Evolutionary conservation across 2,888 invertebrate species (phyloP), one percentile per base, ranked within the genome.

Genomic region (Tetropium fuscum): DNA sequence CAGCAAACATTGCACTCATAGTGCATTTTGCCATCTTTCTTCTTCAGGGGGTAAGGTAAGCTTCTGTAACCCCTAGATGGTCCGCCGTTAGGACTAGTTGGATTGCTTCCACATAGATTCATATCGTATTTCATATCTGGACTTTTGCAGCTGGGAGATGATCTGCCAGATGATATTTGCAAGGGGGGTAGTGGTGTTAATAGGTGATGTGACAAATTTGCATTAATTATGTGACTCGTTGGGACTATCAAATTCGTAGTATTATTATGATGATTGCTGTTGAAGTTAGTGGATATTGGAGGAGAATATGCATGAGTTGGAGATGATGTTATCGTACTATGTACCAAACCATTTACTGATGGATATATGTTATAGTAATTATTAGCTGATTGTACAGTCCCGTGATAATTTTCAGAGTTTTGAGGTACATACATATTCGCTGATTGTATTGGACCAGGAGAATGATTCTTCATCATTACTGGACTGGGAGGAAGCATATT

Each of bases 1-100:
- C 91, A 92, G 80, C 99, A 99, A 2, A 98, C 95, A 78, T 98
- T 98, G 83, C 99, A 99, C 82, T 98, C 97, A 82, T 99, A 99
- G 78, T 98, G 97, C 94, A 98, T 98, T 84, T 98, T 98, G 0
- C 99, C 99, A 78, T 99, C 97, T 82, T 97, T 97, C 84, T 98
- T 98, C 84, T 96, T 94, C 41, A 98, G 84, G 0, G 98, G 98
- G 81, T 98, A 98, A 0, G 98, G 98, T 66, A 98, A 85, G 61
- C 97, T 95, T 64, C 96, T 87, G 79, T 96, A 97, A 7, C 97
- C 97, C 38, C 97, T 86, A 0, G 92, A 91, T 1, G 89, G 88
- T 71, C 90, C 87, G 11, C 74, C 73, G 71, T 90, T 91, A 0
- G 93, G 93, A 76, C 93, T 93, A 47, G 90, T 79, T 0, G 91